Evolutionary conservation across 1,140 invertebrate species (phyloP).

Genomic region (Macrobrachium nipponense): DNA sequence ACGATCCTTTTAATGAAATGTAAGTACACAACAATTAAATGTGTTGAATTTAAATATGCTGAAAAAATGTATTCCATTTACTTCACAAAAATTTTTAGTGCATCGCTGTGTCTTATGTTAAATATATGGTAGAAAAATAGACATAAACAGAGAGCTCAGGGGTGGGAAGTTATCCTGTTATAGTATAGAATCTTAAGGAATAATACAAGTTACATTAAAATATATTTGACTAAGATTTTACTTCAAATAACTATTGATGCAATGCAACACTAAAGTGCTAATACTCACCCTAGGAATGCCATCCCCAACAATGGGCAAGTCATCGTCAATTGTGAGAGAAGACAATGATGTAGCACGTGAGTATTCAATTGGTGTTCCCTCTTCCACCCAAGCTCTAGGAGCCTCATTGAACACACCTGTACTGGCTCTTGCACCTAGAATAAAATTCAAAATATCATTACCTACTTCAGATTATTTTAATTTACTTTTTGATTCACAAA

Average conservation of each 20-base stretch:
- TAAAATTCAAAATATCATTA: neutral
- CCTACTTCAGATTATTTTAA: neutral
- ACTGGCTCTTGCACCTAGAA: slow-evolving; percentile 27
- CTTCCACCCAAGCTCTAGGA: slow-evolving; percentile 64
- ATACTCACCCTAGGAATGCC: slow-evolving; percentile 45
- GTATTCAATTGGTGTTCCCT: slow-evolving; percentile 64
- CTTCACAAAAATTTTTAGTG: too few relatives aligned
- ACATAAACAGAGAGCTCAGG: too few relatives aligned
- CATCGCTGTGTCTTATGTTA: too few relatives aligned
- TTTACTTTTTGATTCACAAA: too few relatives aligned
- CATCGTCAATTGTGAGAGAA: slow-evolving; percentile 65
- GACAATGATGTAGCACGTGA: slow-evolving; percentile 62
- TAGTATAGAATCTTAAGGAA: too few relatives aligned
- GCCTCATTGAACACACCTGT: slow-evolving; percentile 64
- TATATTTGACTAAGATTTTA: neutral
- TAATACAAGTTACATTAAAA: too few relatives aligned
- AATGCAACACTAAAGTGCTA: neutral
- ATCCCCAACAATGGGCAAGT: slow-evolving; percentile 36
- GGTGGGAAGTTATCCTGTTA: too few relatives aligned
- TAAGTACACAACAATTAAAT: too few relatives aligned
- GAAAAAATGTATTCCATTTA: too few relatives aligned
- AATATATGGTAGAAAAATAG: too few relatives aligned
- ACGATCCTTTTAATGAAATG: slow-evolving; percentile 67
- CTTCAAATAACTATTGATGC: neutral
- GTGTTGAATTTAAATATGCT: too few relatives aligned